Percentiles rank a stretch among this genome's conserved stretches.
Conservation (phyloP, 1,140 invertebrate genomes). For the Helicorthomorpha holstii region DNA sequence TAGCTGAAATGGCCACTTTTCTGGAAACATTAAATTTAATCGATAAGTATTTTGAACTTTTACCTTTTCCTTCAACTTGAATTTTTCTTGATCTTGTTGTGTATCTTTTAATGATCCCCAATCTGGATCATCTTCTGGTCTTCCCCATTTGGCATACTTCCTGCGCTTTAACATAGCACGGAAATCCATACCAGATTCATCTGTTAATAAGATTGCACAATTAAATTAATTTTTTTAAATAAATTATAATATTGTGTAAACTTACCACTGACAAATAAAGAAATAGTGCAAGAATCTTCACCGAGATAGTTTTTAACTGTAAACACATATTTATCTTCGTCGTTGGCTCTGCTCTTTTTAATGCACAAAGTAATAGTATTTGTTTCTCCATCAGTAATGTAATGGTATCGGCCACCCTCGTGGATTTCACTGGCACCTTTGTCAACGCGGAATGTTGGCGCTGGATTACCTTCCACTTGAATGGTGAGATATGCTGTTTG, state of each 20-base stretch:
- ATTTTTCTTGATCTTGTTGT: conserved; percentile 57
- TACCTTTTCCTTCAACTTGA: conserved; percentile 87
- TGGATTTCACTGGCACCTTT: conserved; percentile 79
- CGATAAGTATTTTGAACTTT: too few relatives aligned
- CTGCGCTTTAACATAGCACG: conserved; percentile 89
- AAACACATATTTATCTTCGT: conserved; percentile 93
- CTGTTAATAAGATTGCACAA: conserved; percentile 26
- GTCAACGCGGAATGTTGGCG: conserved; percentile 89
- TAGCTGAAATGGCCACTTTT: too few relatives aligned
- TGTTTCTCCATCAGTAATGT: conserved; percentile 70
- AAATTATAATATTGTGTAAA: neutral
- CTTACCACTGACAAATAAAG: conserved; percentile 86
- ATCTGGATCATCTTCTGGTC: conserved; percentile 72
- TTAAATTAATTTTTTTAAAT: neutral
- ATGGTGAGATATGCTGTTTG: conserved; percentile 74
- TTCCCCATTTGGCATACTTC: conserved; percentile 85
- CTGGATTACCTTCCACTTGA: conserved; percentile 75
- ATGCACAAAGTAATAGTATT: conserved; percentile 85
- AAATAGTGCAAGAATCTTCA: conserved; percentile 84
- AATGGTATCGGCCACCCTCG: conserved; percentile 82
- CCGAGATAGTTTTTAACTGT: conserved; percentile 83
- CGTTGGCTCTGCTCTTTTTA: conserved; percentile 85
- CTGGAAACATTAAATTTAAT: too few relatives aligned
- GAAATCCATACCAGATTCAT: conserved; percentile 96
- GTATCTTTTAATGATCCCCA: conserved; percentile 85